Conservation (phyloP, 2,113 vertebrate genomes). For the Ailurus styani region DNA sequence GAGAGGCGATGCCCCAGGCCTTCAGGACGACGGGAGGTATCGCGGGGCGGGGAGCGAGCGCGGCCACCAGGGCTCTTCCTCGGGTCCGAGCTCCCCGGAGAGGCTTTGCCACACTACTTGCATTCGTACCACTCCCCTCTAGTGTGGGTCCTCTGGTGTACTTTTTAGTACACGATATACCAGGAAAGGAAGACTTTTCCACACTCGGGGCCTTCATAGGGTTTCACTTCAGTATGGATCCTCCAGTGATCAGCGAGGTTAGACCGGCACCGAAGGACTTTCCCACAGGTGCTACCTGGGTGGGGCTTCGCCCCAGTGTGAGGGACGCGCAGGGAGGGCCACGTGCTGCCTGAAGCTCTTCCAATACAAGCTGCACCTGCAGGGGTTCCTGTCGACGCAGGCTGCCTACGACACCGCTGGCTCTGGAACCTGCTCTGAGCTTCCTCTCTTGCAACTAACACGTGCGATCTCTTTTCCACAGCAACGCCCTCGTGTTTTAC, state of each 20-base stretch:
- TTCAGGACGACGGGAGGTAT: not conserved
- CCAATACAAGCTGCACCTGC: not conserved
- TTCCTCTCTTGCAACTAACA: not conserved
- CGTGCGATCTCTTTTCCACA: not conserved
- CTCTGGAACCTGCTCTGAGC: not conserved
- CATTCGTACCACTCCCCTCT: not conserved
- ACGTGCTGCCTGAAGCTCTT: not conserved
- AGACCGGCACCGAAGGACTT: not conserved
- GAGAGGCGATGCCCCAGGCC: not conserved
- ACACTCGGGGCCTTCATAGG: not conserved
- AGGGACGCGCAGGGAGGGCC: not conserved
- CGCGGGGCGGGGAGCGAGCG: not conserved
- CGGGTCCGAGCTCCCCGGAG: not conserved
- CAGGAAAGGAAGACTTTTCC: not conserved
- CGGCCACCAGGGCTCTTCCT: not conserved
- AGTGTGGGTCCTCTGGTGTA: not conserved
- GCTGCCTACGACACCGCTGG: not conserved
- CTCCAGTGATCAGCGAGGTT: not conserved
- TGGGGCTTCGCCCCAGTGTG: not conserved
- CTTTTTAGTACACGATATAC: too few species aligned
- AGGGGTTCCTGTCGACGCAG: not conserved
- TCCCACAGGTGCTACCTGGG: not conserved
- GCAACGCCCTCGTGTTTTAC: not conserved
- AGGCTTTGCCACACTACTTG: not conserved
- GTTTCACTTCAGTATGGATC: not conserved